Evolutionary conservation across 64 coral and sea anemone species (phyloP), one percentile per base, ranked within the genome.

Genomic region (Trachythela sp.): DNA sequence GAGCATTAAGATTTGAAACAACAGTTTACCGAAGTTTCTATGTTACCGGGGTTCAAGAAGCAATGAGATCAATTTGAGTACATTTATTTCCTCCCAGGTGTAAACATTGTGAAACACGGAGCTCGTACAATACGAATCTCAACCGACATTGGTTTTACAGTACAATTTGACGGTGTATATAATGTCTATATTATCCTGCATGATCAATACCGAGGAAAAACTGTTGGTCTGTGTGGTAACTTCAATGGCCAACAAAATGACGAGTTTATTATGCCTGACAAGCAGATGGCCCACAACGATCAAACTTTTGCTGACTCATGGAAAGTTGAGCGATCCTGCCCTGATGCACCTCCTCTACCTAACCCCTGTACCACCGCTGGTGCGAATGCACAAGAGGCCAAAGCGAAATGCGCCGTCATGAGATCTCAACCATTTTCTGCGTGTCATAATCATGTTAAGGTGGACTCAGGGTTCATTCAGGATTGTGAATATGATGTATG

Each of bases 401-500:
- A 80, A 30, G 30, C 20, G 37, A 80, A 80, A 80, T 80, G 14
- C 30, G 26, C 75, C 33, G 1, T 80, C 13, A 29, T 80, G 37
- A 80, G 37, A 39, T 20, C 31, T 29, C 75, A 10, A 2, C 75
- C 75, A 18, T 80, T 80, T 80, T 80, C 75, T 15, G 15, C 31
- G 1, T 80, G 75, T 30, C 75, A 80, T 80, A 39, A 39, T 64
- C 56, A 64, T 64, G 56, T 64, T n/a, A 64, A 64, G 15, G 75
- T 80, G 15, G 75, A 80, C 20, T 35, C 31, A 35, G 75, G 75
- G 0, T 80, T 80, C 32, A 80, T 80, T 37, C 75, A 80, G 30
- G 75, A 35, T 35, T 80, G 75, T 80, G 75, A 80, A 80, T 80
- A 37, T 37, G 75, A 80, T 30, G 75, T 80, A 2, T 80, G 75